A percentile compares a stretch with the other conserved stretches of the same genome.
Conservation (phyloP, 1,140 invertebrate species). For the Wiebesia pumilae region DNA sequence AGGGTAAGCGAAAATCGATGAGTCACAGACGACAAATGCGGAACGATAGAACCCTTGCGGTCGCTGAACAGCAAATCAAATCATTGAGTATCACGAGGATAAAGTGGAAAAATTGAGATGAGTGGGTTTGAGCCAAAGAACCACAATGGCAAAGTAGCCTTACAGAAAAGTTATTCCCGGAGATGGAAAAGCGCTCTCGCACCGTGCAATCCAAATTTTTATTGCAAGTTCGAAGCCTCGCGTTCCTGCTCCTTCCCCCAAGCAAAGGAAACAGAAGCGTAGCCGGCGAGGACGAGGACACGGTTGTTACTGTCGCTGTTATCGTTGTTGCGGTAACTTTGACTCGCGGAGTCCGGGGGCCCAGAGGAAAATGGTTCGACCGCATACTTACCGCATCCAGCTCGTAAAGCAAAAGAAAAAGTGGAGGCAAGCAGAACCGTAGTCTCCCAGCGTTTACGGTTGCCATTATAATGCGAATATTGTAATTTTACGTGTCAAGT, state of each 20-base stretch:
- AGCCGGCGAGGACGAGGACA: not conserved
- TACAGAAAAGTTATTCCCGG: not conserved
- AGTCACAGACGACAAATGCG: not conserved
- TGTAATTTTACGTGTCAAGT: slow-evolving; percentile 31
- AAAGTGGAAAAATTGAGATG: too few species aligned
- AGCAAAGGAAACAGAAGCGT: not conserved
- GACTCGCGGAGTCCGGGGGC: slow-evolving; percentile 19
- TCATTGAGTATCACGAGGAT: too few species aligned
- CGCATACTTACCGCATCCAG: slow-evolving; percentile 47
- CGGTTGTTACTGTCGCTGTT: not conserved
- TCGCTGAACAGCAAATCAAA: too few species aligned
- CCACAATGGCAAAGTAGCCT: not conserved
- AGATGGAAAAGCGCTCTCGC: too few species aligned
- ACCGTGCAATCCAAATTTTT: slow-evolving; percentile 12
- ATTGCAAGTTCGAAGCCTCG: not conserved
- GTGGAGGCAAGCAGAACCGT: not conserved
- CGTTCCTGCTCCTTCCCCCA: not conserved
- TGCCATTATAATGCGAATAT: slow-evolving; percentile 34
- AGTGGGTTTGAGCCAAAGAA: too few species aligned
- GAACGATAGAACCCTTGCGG: too few species aligned
- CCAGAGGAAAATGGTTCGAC: slow-evolving; percentile 52
- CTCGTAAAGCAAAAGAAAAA: slow-evolving; percentile 22
- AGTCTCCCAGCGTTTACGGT: slow-evolving; percentile 3
- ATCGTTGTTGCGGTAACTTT: slow-evolving; percentile 28
- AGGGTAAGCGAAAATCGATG: not conserved